phyloP scores from a whole-genome alignment of 2,888 invertebrate species.

The Drosophila atripex region DNA sequence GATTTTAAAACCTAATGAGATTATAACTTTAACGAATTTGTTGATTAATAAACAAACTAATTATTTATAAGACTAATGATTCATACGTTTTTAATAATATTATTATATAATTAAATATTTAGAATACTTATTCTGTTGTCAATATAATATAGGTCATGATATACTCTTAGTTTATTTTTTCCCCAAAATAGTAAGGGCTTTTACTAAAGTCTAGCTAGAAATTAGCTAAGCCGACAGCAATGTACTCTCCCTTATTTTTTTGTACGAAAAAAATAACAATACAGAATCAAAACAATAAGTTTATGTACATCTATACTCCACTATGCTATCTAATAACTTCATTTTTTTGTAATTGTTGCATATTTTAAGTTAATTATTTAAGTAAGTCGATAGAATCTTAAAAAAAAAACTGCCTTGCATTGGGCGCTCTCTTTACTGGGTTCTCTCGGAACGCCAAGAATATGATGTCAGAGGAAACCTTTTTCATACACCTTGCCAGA shows the following conservation, averaged over 20 bases:
- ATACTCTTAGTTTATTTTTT: too few relatives aligned
- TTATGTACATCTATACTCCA: conserved; percentile 17
- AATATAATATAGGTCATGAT: too few relatives aligned
- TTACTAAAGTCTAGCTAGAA: background rate
- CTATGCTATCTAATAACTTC: background rate
- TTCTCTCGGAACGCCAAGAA: conserved; percentile 7
- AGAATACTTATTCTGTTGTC: too few relatives aligned
- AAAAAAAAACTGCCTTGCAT: background rate
- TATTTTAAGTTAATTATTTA: background rate
- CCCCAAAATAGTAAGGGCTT: too few relatives aligned
- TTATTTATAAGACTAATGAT: background rate
- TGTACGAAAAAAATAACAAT: conserved; percentile 11
- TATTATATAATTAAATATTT: too few relatives aligned
- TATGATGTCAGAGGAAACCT: conserved; percentile 33
- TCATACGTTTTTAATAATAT: background rate
- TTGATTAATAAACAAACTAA: background rate
- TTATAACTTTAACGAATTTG: background rate
- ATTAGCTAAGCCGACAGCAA: conserved; percentile 17
- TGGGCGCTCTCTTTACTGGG: conserved; percentile 1
- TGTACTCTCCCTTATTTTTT: conserved; percentile 34
- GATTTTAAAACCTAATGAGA: background rate
- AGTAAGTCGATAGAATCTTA: background rate
- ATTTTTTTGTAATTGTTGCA: background rate
- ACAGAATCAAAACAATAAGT: conserved; percentile 37
- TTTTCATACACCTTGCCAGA: conserved; percentile 6